Evolutionary conservation across 2,113 vertebrate species (phyloP), one percentile per base, ranked within the genome.

Genomic region (Rana temporaria): DNA sequence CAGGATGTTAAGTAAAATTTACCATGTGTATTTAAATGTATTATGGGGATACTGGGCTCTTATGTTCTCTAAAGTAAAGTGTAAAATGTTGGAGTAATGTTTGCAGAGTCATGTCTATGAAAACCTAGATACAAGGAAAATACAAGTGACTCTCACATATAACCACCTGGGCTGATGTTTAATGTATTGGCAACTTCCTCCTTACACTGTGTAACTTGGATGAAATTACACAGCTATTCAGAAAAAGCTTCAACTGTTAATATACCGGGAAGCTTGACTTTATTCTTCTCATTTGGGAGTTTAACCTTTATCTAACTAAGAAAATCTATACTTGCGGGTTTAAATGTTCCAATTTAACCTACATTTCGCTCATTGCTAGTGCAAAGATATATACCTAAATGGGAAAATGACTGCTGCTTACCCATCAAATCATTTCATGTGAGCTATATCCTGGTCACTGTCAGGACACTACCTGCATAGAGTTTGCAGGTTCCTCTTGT

Each of bases 81-180:
- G 59, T 81, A 72, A 81, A 81, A 65, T 73, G 79, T 32, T 63
- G 7, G 68, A 64, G 68, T 70, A 81, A 73, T 81, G 79, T 81
- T 81, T 81, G 70, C 59, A 66, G 68, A 81, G 70, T 73, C 70
- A 24, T 81, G 68, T 81, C 68, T 63, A 81, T 73, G 70, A 73
- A 82, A 82, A 66, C 60, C 11, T 65, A 74, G 69, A 82, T 81
- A 73, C 59, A 34, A 55, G 79, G 18, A 63, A 81, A 81, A 73
- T 56, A 81, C 79, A 82, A 82, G 62, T 20, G 32, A 57, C 42
- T 72, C 79, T 74, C 57, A 64, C 53, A 73, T 57, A 55, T 65
- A 82, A 72, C 59, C 79, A 82, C 79, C 79, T 82, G 79, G 79
- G 60, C 70, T 73, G 79, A 82, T 64, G 68, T 73, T 82, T 82